Conservation (phyloP, 1,140 invertebrate species). For the Mesaphorura yosii region DNA sequence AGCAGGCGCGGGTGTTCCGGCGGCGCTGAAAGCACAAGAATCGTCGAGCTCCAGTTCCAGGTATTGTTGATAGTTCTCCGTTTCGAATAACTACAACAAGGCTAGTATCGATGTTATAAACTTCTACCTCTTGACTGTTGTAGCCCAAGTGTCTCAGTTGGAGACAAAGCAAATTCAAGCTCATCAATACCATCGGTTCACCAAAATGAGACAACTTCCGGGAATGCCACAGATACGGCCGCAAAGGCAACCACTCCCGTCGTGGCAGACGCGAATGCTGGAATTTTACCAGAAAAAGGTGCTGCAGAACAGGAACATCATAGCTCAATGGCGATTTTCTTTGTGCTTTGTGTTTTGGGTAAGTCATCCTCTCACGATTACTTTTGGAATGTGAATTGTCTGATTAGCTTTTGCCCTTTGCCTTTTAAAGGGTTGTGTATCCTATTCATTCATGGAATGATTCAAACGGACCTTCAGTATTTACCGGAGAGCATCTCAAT, state of each 20-base stretch:
- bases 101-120: no score
- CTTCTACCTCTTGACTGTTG: no score
- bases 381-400: slow-evolving; percentile 8
- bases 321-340: slow-evolving; percentile 92
- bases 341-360: slow-evolving; percentile 79
- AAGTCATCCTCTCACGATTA: slow-evolving; percentile 6
- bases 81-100: no score
- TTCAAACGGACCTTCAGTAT: slow-evolving; percentile 92
- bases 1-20: no score
- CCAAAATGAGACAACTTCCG: no score
- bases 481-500: slow-evolving; percentile 95
- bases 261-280: slow-evolving; percentile 48
- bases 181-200: no score
- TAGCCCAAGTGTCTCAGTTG: no score
- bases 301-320: slow-evolving; percentile 85
- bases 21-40: no score
- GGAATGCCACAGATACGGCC: background rate
- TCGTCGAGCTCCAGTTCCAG: no score
- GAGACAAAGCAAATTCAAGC: no score
- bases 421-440: slow-evolving; percentile 63
- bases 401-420: slow-evolving; percentile 11
- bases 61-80: no score
- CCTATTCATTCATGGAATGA: slow-evolving; percentile 82
- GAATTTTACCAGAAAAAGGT: slow-evolving; percentile 65
- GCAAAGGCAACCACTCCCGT: slow-evolving; percentile 38